phyloP scores from a whole-genome alignment of 2,113 vertebrate genomes.

The mouse (Mus musculus) region GRCm39 chr6:98297001-98297500 shows the following conservation, averaged over 20 bases:
- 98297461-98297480: neutral
- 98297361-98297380: neutral
- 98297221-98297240: neutral
- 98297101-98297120: neutral
- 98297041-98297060: neutral
- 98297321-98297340: neutral
- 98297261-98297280: neutral
- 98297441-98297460: neutral
- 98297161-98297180: neutral
- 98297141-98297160: neutral
- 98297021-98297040: neutral
- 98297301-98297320: constrained; percentile 11
- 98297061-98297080: neutral
- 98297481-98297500: neutral
- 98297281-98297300: neutral
- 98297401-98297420: neutral
- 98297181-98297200: neutral
- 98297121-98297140: neutral
- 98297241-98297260: neutral
- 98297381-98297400: neutral
- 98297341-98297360: neutral
- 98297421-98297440: neutral
- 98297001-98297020: neutral
- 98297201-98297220: constrained; percentile 25
- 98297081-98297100: neutral